Percentiles rank a stretch among this genome's conserved stretches.
Conservation (phyloP, 2,113 vertebrate genomes). For the Connochaetes taurinus region DNA sequence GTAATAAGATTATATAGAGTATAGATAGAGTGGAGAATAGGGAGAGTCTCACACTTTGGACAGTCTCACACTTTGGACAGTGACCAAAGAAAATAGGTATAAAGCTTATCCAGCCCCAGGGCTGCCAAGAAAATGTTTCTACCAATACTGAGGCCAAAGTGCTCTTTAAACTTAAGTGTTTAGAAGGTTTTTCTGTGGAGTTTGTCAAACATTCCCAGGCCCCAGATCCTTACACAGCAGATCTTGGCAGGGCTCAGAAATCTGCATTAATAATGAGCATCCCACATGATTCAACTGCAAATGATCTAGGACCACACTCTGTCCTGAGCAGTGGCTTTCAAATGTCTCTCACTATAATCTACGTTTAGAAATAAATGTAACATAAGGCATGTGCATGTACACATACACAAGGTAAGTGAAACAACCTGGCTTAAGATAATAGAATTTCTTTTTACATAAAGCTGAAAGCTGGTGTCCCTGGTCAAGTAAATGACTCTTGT, state of each 20-base stretch:
- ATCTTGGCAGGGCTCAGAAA: background rate
- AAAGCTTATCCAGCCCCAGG: background rate
- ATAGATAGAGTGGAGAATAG: background rate
- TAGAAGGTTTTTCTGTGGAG: background rate
- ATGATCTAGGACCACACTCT: background rate
- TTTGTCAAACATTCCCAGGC: background rate
- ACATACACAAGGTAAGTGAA: background rate
- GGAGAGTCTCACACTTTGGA: background rate
- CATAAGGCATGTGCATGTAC: background rate
- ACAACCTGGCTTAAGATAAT: background rate
- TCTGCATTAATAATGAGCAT: background rate
- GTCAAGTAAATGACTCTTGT: background rate
- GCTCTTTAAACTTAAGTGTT: slow-evolving; percentile 8
- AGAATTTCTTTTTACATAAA: background rate
- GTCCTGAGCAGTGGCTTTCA: background rate
- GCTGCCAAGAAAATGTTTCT: slow-evolving; percentile 39
- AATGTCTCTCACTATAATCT: background rate
- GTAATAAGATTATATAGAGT: background rate
- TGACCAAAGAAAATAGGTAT: slow-evolving; percentile 46
- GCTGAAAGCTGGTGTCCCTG: background rate
- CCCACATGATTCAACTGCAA: background rate
- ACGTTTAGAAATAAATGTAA: background rate
- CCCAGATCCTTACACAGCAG: background rate
- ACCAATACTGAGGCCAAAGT: background rate
- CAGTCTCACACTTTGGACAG: background rate